phyloP scores from a whole-genome alignment of 2,113 vertebrate species.

The Vulpes vulpes region DNA sequence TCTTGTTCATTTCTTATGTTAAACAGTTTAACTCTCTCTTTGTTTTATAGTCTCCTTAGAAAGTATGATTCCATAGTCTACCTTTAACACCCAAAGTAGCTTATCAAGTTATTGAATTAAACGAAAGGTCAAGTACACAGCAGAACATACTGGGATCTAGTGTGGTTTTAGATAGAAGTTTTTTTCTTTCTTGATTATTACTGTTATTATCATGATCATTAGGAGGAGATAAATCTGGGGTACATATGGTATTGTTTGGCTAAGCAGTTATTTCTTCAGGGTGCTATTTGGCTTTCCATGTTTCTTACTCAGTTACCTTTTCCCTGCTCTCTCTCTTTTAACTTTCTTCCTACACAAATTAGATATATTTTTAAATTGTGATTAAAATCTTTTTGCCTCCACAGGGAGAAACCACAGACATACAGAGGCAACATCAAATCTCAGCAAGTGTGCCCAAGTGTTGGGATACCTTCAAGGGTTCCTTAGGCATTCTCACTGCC shows the following conservation, averaged over 20 bases:
- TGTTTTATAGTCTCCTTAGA: neutral
- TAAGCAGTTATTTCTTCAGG: neutral
- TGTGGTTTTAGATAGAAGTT: neutral
- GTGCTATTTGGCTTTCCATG: neutral
- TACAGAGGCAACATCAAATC: neutral
- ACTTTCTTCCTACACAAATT: neutral
- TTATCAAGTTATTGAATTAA: neutral
- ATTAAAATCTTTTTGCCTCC: neutral
- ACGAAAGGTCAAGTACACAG: neutral
- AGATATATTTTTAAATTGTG: neutral
- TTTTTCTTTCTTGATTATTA: neutral
- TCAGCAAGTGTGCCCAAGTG: neutral
- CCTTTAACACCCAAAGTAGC: neutral
- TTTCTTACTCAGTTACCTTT: neutral
- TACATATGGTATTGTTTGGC: neutral
- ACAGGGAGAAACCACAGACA: neutral
- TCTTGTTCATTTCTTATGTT: neutral
- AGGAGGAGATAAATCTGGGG: neutral
- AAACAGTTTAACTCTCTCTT: neutral
- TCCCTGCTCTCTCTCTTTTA: neutral
- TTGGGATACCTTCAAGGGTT: neutral
- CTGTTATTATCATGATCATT: neutral
- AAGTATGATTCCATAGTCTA: neutral
- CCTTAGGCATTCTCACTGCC: neutral
- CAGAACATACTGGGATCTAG: neutral